Conservation (phyloP, 2,797 vertebrate genomes). For the Lemur catta region DNA sequence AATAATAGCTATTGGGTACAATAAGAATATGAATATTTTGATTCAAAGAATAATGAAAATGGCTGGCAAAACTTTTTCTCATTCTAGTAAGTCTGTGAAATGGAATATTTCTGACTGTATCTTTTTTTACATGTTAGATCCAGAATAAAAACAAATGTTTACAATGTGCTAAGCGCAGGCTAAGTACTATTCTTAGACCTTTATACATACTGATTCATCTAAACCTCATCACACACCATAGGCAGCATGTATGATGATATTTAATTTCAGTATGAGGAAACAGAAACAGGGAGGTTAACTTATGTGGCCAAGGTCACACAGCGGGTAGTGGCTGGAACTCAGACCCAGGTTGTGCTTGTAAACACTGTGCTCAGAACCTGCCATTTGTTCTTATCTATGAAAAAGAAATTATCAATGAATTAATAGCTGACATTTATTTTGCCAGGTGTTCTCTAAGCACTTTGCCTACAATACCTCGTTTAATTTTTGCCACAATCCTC, state of each 20-base stretch:
- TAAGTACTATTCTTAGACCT: not conserved
- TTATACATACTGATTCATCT: not conserved
- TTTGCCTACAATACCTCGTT: not conserved
- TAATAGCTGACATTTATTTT: not conserved
- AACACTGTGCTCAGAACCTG: not conserved
- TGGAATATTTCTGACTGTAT: not conserved
- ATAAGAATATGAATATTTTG: conserved; percentile 25
- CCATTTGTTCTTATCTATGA: not conserved
- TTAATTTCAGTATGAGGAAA: not conserved
- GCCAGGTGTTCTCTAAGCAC: not conserved
- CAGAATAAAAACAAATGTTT: conserved; percentile 7
- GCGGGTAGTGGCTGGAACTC: not conserved
- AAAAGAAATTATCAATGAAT: not conserved
- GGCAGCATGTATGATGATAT: not conserved
- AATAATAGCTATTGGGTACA: not conserved
- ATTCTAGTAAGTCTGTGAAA: not conserved
- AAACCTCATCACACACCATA: not conserved
- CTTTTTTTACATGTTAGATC: not conserved
- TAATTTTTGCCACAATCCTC: not conserved
- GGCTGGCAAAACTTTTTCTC: not conserved
- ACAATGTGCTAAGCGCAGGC: not conserved
- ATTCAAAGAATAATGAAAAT: conserved; percentile 32
- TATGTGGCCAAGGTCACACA: not conserved
- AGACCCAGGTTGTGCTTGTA: not conserved
- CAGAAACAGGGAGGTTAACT: not conserved